These are phyloP conservation scores for Acrobeloides nanus DNA, from an alignment of 2,888 invertebrate genomes.

Conservation along the genomic window DNA sequence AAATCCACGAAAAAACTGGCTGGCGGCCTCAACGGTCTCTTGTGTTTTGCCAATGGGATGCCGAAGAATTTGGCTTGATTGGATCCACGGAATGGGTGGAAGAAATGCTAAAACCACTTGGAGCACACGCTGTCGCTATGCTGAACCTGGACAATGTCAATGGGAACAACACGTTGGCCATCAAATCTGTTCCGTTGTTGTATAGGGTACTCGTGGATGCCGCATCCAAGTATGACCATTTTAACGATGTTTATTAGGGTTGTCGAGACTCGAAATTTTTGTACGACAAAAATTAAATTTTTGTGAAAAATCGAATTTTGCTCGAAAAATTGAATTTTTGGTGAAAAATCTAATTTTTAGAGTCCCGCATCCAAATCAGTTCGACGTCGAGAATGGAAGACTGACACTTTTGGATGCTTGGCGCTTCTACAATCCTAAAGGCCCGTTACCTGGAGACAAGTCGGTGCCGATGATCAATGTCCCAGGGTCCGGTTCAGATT, in stretches of 20 bases:
- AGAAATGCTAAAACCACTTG: constrained; percentile 46
- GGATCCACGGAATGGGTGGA: constrained; percentile 60
- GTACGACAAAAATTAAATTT: too few species aligned
- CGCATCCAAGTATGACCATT: constrained; percentile 31
- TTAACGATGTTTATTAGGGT: too few species aligned
- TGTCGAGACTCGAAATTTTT: too few species aligned
- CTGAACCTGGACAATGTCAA: constrained; percentile 55
- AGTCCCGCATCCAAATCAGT: constrained; percentile 36
- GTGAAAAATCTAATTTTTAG: too few species aligned
- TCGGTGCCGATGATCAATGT: constrained; percentile 19
- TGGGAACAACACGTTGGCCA: constrained; percentile 40
- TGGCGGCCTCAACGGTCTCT: constrained; percentile 59
- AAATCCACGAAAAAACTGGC: constrained; percentile 46
- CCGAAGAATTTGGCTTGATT: constrained; percentile 56
- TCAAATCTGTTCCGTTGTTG: constrained; percentile 50
- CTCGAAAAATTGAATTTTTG: too few species aligned
- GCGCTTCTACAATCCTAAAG: constrained; percentile 22
- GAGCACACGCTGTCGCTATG: constrained; percentile 55
- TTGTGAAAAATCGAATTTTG: too few species aligned
- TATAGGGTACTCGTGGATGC: constrained; percentile 53
- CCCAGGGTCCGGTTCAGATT: constrained; percentile 58
- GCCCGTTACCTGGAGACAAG: constrained; percentile 18
- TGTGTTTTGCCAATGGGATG: constrained; percentile 58
- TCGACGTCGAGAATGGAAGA: constrained; percentile 20
- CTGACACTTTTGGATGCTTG: constrained; percentile 45